A percentile compares a stretch with the other conserved stretches of the same genome.
phyloP scores from a whole-genome alignment of 2,888 invertebrate species.

The Oscheius sp. region DNA sequence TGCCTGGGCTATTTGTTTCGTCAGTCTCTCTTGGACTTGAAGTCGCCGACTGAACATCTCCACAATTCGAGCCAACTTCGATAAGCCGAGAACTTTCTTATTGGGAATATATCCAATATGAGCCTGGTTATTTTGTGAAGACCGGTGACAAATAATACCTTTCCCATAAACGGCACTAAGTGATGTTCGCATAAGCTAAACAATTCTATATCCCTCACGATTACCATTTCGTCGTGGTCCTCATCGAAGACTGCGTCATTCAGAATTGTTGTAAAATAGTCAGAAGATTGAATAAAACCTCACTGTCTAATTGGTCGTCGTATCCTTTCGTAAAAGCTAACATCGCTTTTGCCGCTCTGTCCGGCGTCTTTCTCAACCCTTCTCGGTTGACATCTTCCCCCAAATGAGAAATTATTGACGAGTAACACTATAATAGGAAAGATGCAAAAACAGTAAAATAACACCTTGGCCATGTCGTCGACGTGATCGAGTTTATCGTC shows the following conservation, averaged over 20 bases:
- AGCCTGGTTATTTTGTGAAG: neutral
- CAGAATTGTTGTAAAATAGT: constrained; percentile 82
- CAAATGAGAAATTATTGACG: constrained; percentile 59
- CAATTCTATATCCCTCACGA: constrained; percentile 98
- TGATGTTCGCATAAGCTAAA: constrained; percentile 99
- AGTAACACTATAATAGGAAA: constrained; percentile 53
- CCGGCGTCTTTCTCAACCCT: constrained; percentile 92
- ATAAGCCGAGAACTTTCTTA: constrained; percentile 94
- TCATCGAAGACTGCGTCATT: constrained; percentile 98
- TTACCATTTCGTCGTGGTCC: constrained; percentile 99
- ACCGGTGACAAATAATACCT: constrained; percentile 73
- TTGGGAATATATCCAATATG: constrained; percentile 98
- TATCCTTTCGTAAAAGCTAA: constrained; percentile 99
- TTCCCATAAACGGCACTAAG: constrained; percentile 97
- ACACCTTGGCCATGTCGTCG: constrained; percentile 24
- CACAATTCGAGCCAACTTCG: constrained; percentile 96
- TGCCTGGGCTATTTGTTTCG: constrained; percentile 96
- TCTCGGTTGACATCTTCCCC: constrained; percentile 70
- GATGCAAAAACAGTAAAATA: too few species aligned
- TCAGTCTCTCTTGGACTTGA: constrained; percentile 96
- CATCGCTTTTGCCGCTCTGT: constrained; percentile 97
- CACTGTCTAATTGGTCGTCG: constrained; percentile 93
- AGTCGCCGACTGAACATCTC: constrained; percentile 95
- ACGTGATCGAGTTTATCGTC: constrained; percentile 4
- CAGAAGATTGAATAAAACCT: neutral